Conservation (phyloP, 2,797 vertebrate species). For the Pipistrellus kuhlii region DNA sequence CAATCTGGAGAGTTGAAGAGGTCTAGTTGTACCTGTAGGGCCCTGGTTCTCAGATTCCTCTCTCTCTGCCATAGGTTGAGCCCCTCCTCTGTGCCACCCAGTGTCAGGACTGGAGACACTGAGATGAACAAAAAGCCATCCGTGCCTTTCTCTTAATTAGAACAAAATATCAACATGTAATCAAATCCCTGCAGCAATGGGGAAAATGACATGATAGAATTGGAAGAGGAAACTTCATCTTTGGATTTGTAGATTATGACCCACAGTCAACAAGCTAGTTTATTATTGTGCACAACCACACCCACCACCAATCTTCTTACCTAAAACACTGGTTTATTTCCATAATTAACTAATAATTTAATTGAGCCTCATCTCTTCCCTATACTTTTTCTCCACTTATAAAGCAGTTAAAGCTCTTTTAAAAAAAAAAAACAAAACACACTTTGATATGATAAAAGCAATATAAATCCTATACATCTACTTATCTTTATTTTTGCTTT, state of each 20-base stretch:
- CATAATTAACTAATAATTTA: slow-evolving; percentile 10
- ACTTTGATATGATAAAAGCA: neutral
- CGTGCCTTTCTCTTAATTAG: neutral
- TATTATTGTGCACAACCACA: neutral
- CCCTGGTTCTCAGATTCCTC: neutral
- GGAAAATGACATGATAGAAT: neutral
- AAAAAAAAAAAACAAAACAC: no score
- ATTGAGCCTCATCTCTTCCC: neutral
- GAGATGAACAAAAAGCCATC: neutral
- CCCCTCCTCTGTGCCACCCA: neutral
- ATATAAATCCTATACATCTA: neutral
- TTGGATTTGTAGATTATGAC: neutral
- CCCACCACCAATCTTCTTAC: neutral
- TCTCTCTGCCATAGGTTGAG: neutral
- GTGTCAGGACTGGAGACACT: neutral
- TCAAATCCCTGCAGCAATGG: neutral
- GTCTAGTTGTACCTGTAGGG: neutral
- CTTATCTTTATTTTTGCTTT: neutral
- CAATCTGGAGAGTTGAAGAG: neutral
- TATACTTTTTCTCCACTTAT: neutral
- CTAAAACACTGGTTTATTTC: neutral
- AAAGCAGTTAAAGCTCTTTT: slow-evolving; percentile 30
- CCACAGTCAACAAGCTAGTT: neutral
- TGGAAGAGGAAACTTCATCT: neutral
- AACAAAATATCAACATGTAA: neutral